Conservation (phyloP, 2,888 invertebrate genomes). For the Mactromeris polynyma region DNA sequence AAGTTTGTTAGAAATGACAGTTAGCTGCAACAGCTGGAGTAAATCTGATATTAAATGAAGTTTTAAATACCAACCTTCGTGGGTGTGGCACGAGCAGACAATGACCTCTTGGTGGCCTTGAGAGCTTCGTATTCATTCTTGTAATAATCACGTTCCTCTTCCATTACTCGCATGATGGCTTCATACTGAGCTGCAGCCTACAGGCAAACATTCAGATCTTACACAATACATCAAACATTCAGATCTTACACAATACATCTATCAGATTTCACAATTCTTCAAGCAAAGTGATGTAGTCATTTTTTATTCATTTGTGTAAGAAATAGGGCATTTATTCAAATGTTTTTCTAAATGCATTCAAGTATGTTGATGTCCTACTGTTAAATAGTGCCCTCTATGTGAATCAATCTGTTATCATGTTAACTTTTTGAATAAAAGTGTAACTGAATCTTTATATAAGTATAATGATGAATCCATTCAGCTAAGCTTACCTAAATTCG, state of each 20-base stretch:
- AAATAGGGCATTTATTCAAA: too few species aligned
- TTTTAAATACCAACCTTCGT: constrained; percentile 75
- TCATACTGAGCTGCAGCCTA: constrained; percentile 84
- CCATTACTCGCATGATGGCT: constrained; percentile 83
- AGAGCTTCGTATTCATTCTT: constrained; percentile 85
- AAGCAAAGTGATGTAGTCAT: too few species aligned
- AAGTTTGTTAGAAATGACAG: neutral
- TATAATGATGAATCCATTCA: too few species aligned
- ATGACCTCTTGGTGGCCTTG: constrained; percentile 80
- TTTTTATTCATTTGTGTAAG: too few species aligned
- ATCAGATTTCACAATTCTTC: too few species aligned
- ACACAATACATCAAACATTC: neutral
- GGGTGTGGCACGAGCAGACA: constrained; percentile 85
- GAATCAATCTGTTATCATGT: too few species aligned
- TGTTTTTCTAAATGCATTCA: too few species aligned
- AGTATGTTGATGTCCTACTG: too few species aligned
- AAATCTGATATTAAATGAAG: neutral
- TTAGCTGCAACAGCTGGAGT: neutral
- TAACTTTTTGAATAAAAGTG: too few species aligned
- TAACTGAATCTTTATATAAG: too few species aligned
- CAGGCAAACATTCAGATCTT: neutral
- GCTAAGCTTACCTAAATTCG: too few species aligned
- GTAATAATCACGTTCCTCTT: constrained; percentile 86
- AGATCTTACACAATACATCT: neutral
- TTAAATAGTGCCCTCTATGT: too few species aligned